A percentile compares a stretch with the other conserved stretches of the same genome.
Evolutionary conservation across 1,140 invertebrate genomes (phyloP).

Genomic region (Berghia stephanieae): DNA sequence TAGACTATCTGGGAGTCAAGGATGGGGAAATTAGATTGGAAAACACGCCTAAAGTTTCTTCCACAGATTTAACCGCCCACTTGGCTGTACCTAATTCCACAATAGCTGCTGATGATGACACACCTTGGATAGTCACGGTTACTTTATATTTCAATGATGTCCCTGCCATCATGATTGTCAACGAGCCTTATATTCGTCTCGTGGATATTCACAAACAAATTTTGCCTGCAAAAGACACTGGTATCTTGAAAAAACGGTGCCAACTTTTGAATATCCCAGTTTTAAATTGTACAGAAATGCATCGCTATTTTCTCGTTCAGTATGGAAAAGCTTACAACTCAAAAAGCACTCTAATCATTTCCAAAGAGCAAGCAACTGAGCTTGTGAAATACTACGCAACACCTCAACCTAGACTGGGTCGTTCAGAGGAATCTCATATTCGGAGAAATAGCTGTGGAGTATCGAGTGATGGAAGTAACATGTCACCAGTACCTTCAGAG

Average conservation of each 20-base stretch:
- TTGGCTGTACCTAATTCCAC: neutral
- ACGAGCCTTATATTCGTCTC: constrained; percentile 58
- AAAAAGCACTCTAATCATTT: constrained; percentile 63
- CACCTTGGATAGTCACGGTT: constrained; percentile 61
- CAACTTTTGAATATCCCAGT: constrained; percentile 61
- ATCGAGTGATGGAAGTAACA: neutral
- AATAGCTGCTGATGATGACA: constrained; percentile 40
- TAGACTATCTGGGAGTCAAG: constrained; percentile 28
- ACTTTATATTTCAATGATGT: constrained; percentile 66
- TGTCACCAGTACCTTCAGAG: constrained; percentile 14
- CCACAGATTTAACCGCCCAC: too few relatives aligned
- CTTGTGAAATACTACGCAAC: constrained; percentile 65
- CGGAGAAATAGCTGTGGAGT: neutral
- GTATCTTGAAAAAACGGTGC: constrained; percentile 65
- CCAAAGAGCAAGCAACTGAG: constrained; percentile 56
- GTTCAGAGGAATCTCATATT: constrained; percentile 31
- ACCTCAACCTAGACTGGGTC: constrained; percentile 47
- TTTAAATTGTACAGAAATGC: constrained; percentile 64
- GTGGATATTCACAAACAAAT: constrained; percentile 67
- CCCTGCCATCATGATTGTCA: constrained; percentile 63
- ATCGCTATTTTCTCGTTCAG: constrained; percentile 65
- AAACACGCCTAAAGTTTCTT: too few relatives aligned
- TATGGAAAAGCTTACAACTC: constrained; percentile 63
- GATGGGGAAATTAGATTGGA: constrained; percentile 29
- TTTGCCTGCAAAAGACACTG: constrained; percentile 66